Base-by-base conservation (phyloP, 2,888 invertebrate genomes). In the Deroplatys truncata region DNA sequence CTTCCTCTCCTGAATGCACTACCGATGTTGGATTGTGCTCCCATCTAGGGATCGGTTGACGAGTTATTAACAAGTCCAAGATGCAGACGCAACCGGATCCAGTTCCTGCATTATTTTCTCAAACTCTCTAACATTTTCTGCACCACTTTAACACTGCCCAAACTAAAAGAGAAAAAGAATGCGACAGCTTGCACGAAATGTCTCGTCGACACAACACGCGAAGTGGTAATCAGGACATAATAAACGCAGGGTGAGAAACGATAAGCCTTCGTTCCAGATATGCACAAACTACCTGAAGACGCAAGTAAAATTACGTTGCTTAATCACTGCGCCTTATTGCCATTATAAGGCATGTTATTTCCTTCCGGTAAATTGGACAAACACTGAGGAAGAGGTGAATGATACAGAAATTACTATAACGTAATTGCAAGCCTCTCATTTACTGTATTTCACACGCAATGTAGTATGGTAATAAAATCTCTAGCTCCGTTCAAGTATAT, bases 141-240 rank as follows among this genome's bases (percentile, higher is more conserved):
- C 20, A 72, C 56, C 56, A 72, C 56, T 20, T 72, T 72, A 72
- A 72, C 56, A 72, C 25, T 7, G 56, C 56, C 20, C 56, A 72
- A 72, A 56, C 3, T 7, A 84, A 84, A 84, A 29, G 84, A 20
- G 29, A 84, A 31, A 84, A 84, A 28, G 28, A 7, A 20, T 8
- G 28, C 8, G 84, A 10, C 20, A 35, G 82, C 25, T 4, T 28
- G 85, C 35, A 85, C 49, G 43, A 85, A 85, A 85, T 8, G 43
- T 85, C 43, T 5, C 20, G 5, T 72, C 56, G 56, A 72, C 56
- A 72, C 20, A 43, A 72, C 89, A 89, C 89, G 89, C 89, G 85
- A 89, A 89, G 86, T 83, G 86, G 89, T 49, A 85, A 89, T 89
- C 89, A 89, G 83, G 89, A 82, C 86, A 85, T 35, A 89, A 86